These are phyloP conservation scores for Orthonevra nobilis DNA, from an alignment of 2,888 invertebrate genomes.

Conservation along the genomic window DNA sequence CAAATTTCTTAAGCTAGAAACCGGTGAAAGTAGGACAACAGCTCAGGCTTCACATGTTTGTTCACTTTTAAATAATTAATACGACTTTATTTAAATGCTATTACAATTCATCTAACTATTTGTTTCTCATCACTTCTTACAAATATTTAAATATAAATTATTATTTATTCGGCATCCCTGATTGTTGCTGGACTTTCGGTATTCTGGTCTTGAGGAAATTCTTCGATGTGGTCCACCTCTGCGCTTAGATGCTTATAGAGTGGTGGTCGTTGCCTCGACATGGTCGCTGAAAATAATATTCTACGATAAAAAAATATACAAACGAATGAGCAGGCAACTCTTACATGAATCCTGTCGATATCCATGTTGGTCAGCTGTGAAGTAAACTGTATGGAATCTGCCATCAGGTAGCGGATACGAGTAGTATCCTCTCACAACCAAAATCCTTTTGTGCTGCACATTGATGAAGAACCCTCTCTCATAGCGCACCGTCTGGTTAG, in stretches of 20 bases:
- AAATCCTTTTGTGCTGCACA: slow-evolving; percentile 73
- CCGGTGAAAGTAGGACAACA: no score
- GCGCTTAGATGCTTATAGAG: slow-evolving; percentile 21
- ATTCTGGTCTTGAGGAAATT: neutral
- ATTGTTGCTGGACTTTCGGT: no score
- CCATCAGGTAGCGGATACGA: slow-evolving; percentile 76
- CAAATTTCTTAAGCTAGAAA: no score
- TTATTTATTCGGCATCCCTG: neutral
- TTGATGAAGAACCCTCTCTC: slow-evolving; percentile 76
- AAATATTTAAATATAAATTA: no score
- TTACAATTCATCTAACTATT: no score
- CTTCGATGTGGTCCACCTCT: neutral
- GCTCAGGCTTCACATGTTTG: no score
- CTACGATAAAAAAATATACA: neutral
- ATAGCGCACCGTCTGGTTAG: slow-evolving; percentile 77
- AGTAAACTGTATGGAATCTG: slow-evolving; percentile 77
- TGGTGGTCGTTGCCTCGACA: slow-evolving; percentile 29
- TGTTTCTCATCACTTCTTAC: no score
- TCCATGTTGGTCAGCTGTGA: slow-evolving; percentile 78
- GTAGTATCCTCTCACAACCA: slow-evolving; percentile 78
- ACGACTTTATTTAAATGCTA: no score
- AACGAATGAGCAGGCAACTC: slow-evolving; percentile 26
- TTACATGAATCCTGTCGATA: slow-evolving; percentile 78
- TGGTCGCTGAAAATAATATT: slow-evolving; percentile 13
- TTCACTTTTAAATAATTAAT: no score